Evolutionary conservation across 2,888 invertebrate species (phyloP).

Genomic region (Sepiola atlantica): DNA sequence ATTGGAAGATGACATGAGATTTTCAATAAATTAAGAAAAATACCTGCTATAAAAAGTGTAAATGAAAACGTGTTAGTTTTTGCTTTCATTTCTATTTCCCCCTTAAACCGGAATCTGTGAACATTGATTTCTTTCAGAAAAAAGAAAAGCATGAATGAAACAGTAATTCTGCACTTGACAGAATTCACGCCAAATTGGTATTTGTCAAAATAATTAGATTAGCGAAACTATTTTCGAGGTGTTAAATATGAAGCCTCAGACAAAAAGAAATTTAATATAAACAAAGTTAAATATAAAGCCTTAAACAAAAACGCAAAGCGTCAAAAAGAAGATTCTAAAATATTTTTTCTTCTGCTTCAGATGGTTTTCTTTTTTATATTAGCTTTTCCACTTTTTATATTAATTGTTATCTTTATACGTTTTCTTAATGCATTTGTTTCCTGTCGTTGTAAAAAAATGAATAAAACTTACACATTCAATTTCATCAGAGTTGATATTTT

Average conservation of each 20-base stretch:
- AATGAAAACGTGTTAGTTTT: not conserved
- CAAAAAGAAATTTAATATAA: not conserved
- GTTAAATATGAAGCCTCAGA: not conserved
- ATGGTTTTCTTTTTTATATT: not conserved
- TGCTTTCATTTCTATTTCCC: not conserved
- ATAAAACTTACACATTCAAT: not conserved
- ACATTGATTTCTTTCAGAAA: not conserved
- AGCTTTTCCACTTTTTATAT: not conserved
- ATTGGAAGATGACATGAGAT: not conserved
- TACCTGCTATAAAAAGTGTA: not conserved
- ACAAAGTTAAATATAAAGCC: not conserved
- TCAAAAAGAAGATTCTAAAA: not conserved
- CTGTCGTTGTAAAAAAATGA: not conserved
- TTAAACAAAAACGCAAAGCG: not conserved
- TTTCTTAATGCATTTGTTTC: not conserved
- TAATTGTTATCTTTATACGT: not conserved
- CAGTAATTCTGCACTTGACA: slow-evolving; percentile 16
- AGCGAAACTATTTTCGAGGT: not conserved
- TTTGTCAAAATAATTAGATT: slow-evolving; percentile 10
- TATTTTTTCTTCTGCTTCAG: not conserved
- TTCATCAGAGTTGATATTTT: not conserved
- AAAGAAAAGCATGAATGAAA: not conserved
- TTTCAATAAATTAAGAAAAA: not conserved
- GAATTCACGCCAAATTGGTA: slow-evolving; percentile 32
- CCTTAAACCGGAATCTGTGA: not conserved